phyloP scores from a whole-genome alignment of 2,797 vertebrate species.

The Danio albolineatus region DNA sequence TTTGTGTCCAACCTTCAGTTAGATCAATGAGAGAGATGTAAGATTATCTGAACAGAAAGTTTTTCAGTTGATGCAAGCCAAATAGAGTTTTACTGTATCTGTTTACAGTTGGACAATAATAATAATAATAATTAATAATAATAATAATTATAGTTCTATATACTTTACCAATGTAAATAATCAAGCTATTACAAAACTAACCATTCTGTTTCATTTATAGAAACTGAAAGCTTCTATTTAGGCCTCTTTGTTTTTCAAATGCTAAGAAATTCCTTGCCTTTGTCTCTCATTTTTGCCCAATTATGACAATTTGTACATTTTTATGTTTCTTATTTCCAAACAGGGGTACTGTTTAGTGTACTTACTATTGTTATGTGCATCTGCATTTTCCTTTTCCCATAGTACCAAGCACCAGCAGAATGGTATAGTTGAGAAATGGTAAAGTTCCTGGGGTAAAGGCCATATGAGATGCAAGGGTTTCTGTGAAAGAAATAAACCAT shows the following conservation, averaged over 20 bases:
- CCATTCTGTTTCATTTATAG: conserved; percentile 3
- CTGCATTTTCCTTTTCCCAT: conserved; percentile 22
- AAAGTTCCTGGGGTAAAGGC: conserved; percentile 31
- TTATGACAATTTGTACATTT: conserved; percentile 71
- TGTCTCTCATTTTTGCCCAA: conserved; percentile 46
- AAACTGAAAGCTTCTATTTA: conserved; percentile 13
- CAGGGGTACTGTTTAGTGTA: conserved; percentile 39
- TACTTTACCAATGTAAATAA: conserved; percentile 35
- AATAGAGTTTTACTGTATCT: conserved; percentile 59
- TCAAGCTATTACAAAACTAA: conserved; percentile 64
- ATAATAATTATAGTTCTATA: conserved; percentile 33
- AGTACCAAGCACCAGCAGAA: conserved; percentile 39
- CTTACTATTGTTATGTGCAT: conserved; percentile 29
- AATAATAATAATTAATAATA: too few relatives aligned
- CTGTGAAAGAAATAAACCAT: conserved; percentile 56
- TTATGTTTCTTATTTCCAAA: conserved; percentile 57
- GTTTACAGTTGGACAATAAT: conserved; percentile 9
- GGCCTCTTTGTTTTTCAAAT: conserved; percentile 1
- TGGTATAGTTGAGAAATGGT: conserved; percentile 36
- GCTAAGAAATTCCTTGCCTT: background rate
- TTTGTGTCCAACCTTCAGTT: conserved; percentile 68
- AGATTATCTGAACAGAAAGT: conserved; percentile 25
- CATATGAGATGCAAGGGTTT: conserved; percentile 36
- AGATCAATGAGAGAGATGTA: conserved; percentile 58
- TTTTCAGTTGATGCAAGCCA: conserved; percentile 60